Percentiles rank a stretch among this genome's conserved stretches.
These are phyloP conservation scores for Rhogogaster chlorosoma DNA, from an alignment of 2,888 invertebrate genomes.

Conservation along the genomic window DNA sequence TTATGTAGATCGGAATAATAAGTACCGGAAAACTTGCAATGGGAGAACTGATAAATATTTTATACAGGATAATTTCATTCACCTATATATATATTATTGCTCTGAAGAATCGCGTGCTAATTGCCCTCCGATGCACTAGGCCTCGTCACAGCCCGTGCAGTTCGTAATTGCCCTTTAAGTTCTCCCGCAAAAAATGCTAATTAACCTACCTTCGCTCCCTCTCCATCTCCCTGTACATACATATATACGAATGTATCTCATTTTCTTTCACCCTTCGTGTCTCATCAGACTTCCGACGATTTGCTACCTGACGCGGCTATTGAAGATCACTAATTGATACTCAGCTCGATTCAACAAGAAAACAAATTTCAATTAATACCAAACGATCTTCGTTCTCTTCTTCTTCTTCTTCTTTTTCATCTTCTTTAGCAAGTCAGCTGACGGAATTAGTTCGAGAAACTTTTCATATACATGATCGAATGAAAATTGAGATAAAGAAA, in stretches of 20 bases:
- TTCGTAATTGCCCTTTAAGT: slow-evolving; percentile 36
- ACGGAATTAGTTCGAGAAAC: neutral
- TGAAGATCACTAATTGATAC: neutral
- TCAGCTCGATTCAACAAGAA: neutral
- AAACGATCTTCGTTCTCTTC: neutral
- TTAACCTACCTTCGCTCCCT: neutral
- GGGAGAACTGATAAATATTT: neutral
- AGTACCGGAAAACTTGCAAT: neutral
- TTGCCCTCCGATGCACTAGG: neutral
- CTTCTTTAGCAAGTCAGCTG: neutral
- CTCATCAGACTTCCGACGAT: neutral
- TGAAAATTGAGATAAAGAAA: neutral
- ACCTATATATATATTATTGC: neutral
- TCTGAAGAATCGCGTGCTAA: slow-evolving; percentile 1
- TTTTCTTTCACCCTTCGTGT: neutral
- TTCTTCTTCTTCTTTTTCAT: neutral
- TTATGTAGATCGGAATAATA: neutral
- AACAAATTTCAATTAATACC: neutral
- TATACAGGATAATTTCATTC: neutral
- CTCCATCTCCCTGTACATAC: neutral
- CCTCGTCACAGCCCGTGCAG: slow-evolving; percentile 36
- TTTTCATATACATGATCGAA: neutral
- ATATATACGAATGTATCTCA: neutral
- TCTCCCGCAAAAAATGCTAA: slow-evolving; percentile 31
- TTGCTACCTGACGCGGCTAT: neutral